These are phyloP conservation scores for Cinclus mexicanus DNA, from an alignment of 2,113 vertebrate genomes.

Conservation along the genomic window DNA sequence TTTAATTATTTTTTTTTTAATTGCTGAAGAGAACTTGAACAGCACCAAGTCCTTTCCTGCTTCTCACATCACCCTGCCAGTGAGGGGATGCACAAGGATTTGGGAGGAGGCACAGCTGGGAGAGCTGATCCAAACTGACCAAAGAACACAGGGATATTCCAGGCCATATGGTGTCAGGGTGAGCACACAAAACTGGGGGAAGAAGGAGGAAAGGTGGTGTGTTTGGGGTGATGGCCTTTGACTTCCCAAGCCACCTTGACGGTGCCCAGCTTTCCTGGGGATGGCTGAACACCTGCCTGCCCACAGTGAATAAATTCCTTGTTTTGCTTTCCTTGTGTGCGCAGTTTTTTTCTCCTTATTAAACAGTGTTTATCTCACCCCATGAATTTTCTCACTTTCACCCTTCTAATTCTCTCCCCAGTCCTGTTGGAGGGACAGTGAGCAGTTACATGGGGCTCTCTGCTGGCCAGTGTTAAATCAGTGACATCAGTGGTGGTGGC, in stretches of 20 bases:
- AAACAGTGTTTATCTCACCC: background rate
- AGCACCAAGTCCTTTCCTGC: background rate
- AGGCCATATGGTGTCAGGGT: background rate
- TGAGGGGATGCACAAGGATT: background rate
- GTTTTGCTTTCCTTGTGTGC: background rate
- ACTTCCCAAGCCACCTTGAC: background rate
- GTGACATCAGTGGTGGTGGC: background rate
- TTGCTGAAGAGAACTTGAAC: background rate
- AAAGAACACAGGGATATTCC: background rate
- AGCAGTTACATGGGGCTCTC: background rate
- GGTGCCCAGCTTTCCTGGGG: background rate
- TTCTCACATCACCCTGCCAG: too few relatives aligned
- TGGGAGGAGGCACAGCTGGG: background rate
- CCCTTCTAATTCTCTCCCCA: background rate
- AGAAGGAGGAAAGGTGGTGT: background rate
- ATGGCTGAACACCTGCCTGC: background rate
- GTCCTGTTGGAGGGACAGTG: background rate
- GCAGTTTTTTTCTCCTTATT: background rate
- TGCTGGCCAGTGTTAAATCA: background rate
- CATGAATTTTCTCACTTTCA: background rate
- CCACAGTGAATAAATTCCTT: background rate
- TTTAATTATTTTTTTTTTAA: background rate
- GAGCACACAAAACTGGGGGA: background rate
- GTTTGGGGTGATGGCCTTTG: background rate
- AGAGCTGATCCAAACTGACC: background rate